Evolutionary conservation across 2,888 invertebrate species (phyloP).

Genomic region (Cynaeus angustus): DNA sequence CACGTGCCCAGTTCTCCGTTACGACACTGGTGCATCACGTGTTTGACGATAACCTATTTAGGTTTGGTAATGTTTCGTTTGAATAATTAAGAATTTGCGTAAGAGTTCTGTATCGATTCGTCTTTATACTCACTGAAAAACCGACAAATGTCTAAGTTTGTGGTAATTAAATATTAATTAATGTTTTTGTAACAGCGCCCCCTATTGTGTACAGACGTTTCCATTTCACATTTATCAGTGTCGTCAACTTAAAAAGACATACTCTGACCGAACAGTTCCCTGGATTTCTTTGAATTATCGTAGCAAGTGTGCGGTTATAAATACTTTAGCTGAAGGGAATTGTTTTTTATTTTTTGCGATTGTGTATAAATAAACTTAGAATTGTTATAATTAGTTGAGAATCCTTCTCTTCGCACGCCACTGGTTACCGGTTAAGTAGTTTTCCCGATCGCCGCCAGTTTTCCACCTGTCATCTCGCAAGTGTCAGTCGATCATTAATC

Average conservation of each 20-base stretch:
- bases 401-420: slow-evolving; percentile 9
- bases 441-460: slow-evolving; percentile 42
- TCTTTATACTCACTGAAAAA: not conserved
- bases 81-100: slow-evolving; percentile 19
- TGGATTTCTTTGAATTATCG: not conserved
- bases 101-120: slow-evolving; percentile 1
- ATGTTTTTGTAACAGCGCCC: too few relatives aligned
- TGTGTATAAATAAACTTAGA: not conserved
- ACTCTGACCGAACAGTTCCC: not conserved
- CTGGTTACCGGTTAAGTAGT: slow-evolving; percentile 35
- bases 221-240: too few relatives aligned
- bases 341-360: not conserved
- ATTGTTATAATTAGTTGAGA: not conserved
- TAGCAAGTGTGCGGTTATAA: too few relatives aligned
- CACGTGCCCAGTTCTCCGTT: too few relatives aligned
- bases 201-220: too few relatives aligned
- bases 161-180: too few relatives aligned
- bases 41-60: slow-evolving; percentile 7
- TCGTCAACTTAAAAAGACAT: too few relatives aligned
- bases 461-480: slow-evolving; percentile 63
- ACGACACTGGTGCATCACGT: slow-evolving; percentile 8
- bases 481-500: slow-evolving; percentile 68
- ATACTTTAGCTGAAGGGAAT: not conserved
- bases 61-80: not conserved
- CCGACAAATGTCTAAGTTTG: not conserved